Conservation (phyloP, 2,888 invertebrate genomes). For the Pherbina coryleti region DNA sequence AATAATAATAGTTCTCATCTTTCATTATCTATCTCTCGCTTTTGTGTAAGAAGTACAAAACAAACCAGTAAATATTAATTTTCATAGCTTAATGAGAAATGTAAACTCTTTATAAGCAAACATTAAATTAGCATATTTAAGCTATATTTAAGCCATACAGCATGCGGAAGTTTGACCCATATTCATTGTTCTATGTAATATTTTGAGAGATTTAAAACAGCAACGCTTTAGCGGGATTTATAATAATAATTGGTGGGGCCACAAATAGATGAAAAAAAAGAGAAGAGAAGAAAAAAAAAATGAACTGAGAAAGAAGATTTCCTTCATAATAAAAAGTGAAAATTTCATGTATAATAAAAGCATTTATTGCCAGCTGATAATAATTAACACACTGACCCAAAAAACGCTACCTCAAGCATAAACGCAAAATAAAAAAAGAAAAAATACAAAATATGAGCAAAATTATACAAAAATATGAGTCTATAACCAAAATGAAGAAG, state of each 20-base stretch:
- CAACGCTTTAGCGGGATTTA: too few species aligned
- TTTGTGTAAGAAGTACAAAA: too few species aligned
- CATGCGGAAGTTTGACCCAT: too few species aligned
- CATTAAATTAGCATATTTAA: too few species aligned
- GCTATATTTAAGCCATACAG: too few species aligned
- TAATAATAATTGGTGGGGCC: not conserved
- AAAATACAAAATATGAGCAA: not conserved
- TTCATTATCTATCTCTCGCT: too few species aligned
- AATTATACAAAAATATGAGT: not conserved
- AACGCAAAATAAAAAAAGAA: not conserved
- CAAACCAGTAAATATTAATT: too few species aligned
- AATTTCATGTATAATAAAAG: not conserved
- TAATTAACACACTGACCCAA: constrained; percentile 20
- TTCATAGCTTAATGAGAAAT: too few species aligned
- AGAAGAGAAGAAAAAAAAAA: not conserved
- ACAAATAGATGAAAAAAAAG: not conserved
- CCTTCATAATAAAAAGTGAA: not conserved
- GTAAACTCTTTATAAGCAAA: too few species aligned
- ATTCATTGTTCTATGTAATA: too few species aligned
- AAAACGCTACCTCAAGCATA: not conserved
- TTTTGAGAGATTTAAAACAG: too few species aligned
- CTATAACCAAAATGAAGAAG: not conserved
- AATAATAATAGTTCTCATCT: too few species aligned
- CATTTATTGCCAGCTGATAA: not conserved
- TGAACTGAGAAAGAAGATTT: not conserved